These are phyloP conservation scores for Gymnopithys bicolor DNA, from an alignment of 2,797 vertebrate species.

Conservation along the genomic window DNA sequence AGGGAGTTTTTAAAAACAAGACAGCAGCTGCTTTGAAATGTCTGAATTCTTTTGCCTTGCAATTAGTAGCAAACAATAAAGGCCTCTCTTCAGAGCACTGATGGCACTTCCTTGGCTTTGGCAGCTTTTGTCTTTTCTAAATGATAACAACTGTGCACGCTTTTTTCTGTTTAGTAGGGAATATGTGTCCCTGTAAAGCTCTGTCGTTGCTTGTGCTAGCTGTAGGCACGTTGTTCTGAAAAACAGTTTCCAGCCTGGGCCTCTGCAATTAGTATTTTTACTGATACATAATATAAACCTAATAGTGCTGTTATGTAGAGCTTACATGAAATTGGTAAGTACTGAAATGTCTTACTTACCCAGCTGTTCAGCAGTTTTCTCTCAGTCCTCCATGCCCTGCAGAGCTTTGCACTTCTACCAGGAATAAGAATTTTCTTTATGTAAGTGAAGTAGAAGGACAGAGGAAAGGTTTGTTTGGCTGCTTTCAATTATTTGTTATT, in stretches of 20 bases:
- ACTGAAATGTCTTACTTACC: constrained; percentile 30
- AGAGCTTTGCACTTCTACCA: background rate
- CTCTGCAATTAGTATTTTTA: constrained; percentile 56
- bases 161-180: constrained; percentile 19
- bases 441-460: background rate
- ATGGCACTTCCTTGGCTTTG: constrained; percentile 28
- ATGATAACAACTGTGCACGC: background rate
- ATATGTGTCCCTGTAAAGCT: background rate
- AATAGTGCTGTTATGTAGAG: constrained; percentile 33
- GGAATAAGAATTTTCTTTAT: background rate
- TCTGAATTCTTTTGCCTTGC: constrained; percentile 43
- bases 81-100: constrained; percentile 24
- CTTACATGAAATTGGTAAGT: background rate
- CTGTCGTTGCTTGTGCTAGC: background rate
- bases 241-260: constrained; percentile 25
- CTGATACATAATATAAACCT: constrained; percentile 38
- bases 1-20: constrained; percentile 55
- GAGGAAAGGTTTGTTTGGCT: background rate
- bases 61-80: constrained; percentile 67
- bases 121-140: constrained; percentile 58
- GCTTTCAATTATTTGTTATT: background rate
- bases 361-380: constrained; percentile 43
- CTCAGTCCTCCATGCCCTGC: background rate
- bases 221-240: constrained; percentile 18
- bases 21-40: constrained; percentile 55